phyloP scores from a whole-genome alignment of 2,797 vertebrate species.

The Babyrousa celebensis region DNA sequence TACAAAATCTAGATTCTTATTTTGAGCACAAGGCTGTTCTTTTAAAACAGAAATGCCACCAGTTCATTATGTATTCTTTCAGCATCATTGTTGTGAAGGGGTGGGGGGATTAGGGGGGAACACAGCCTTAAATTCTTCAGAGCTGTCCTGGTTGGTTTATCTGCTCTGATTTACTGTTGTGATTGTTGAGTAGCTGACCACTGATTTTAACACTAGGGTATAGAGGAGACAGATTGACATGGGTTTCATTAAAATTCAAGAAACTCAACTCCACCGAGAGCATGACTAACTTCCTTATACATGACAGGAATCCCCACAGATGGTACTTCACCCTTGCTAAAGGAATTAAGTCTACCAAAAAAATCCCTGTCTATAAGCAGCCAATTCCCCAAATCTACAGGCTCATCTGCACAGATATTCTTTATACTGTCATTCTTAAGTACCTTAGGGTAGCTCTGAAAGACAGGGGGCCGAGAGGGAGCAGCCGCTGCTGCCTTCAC shows the following conservation, averaged over 20 bases:
- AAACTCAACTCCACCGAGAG: conserved; percentile 90
- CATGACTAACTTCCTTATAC: conserved; percentile 91
- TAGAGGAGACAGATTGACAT: conserved; percentile 90
- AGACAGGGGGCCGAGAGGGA: conserved; percentile 91
- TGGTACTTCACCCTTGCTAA: conserved; percentile 91
- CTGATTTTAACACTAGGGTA: conserved; percentile 88
- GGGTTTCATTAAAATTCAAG: conserved; percentile 93
- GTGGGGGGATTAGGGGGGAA: not conserved
- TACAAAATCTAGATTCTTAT: conserved; percentile 10
- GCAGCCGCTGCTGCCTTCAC: conserved; percentile 87
- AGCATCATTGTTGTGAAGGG: not conserved
- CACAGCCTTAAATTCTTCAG: conserved; percentile 81
- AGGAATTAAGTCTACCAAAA: conserved; percentile 92
- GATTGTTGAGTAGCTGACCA: conserved; percentile 91
- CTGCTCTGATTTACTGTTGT: conserved; percentile 89
- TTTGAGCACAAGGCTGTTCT: conserved; percentile 30
- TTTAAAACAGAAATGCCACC: conserved; percentile 44
- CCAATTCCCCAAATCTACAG: conserved; percentile 92
- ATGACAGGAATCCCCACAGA: conserved; percentile 92
- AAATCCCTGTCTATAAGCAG: conserved; percentile 90
- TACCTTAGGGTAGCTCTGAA: conserved; percentile 92
- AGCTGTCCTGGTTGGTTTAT: conserved; percentile 85
- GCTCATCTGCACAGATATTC: conserved; percentile 92
- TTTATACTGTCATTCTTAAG: conserved; percentile 94
- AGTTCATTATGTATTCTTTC: conserved; percentile 62